These are phyloP conservation scores for Eupithecia pulchellata DNA, from an alignment of 2,888 invertebrate species.

Conservation along the genomic window DNA sequence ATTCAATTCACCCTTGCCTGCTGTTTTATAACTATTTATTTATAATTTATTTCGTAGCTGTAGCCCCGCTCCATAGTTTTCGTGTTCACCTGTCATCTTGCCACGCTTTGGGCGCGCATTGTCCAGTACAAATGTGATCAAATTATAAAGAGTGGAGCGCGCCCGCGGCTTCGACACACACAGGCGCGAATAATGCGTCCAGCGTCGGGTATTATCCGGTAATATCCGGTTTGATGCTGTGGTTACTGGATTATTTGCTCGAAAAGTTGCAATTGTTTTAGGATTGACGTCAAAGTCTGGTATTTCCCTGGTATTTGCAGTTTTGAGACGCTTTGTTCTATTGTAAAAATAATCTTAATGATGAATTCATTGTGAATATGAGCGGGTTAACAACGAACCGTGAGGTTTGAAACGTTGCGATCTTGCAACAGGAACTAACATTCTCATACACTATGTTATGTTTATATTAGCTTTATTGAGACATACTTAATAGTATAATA, in stretches of 20 bases:
- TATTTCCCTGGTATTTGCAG: background rate
- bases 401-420: too few relatives aligned
- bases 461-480: too few relatives aligned
- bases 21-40: too few relatives aligned
- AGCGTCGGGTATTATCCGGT: conserved; percentile 54
- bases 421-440: too few relatives aligned
- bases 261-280: conserved; percentile 13
- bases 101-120: conserved; percentile 78
- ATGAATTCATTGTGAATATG: too few relatives aligned
- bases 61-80: conserved; percentile 50
- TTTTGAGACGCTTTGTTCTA: background rate
- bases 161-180: conserved; percentile 63
- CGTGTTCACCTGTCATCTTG: conserved; percentile 69
- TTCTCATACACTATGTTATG: too few relatives aligned
- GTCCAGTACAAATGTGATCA: conserved; percentile 85
- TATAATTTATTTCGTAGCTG: too few relatives aligned
- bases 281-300: background rate
- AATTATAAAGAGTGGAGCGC: conserved; percentile 82
- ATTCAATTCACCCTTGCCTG: too few relatives aligned
- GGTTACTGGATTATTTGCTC: conserved; percentile 40
- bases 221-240: conserved; percentile 38
- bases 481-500: too few relatives aligned
- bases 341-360: background rate
- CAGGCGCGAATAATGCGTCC: conserved; percentile 75
- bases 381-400: too few relatives aligned